These are phyloP conservation scores for Pongo abelii DNA, from an alignment of 2,113 vertebrate genomes.

Conservation along the genomic window DNA sequence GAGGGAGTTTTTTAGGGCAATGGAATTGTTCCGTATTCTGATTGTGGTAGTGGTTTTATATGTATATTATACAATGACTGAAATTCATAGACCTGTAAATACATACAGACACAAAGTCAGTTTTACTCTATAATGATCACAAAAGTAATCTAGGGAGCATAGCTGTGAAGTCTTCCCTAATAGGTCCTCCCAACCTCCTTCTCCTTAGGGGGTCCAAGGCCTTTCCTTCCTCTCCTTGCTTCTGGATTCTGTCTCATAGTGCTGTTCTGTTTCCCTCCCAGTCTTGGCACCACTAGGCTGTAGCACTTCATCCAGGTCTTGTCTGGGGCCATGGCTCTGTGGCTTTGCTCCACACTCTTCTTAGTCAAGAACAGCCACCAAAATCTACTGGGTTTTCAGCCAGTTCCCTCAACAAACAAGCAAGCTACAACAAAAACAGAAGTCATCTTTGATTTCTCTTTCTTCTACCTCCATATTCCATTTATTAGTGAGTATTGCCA, in stretches of 20 bases:
- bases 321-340: background rate
- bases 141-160: background rate
- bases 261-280: too few relatives aligned
- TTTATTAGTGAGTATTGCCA: background rate
- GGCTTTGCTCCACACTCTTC: background rate
- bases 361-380: background rate
- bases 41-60: background rate
- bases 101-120: background rate
- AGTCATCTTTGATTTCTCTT: background rate
- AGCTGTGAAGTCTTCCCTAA: background rate
- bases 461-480: background rate
- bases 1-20: background rate
- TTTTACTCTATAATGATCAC: background rate
- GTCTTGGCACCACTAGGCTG: background rate
- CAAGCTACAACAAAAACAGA: background rate
- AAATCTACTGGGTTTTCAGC: background rate
- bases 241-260: background rate
- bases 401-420: background rate
- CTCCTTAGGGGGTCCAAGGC: background rate
- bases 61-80: too few relatives aligned
- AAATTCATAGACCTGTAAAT: background rate
- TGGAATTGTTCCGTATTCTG: background rate
- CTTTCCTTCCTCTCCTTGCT: background rate
- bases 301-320: background rate
- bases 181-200: background rate